Percentiles rank a stretch among this genome's conserved stretches.
These are phyloP conservation scores for Catalaphyllia jardinei DNA, from an alignment of 64 coral and sea anemone species.

Conservation along the genomic window DNA sequence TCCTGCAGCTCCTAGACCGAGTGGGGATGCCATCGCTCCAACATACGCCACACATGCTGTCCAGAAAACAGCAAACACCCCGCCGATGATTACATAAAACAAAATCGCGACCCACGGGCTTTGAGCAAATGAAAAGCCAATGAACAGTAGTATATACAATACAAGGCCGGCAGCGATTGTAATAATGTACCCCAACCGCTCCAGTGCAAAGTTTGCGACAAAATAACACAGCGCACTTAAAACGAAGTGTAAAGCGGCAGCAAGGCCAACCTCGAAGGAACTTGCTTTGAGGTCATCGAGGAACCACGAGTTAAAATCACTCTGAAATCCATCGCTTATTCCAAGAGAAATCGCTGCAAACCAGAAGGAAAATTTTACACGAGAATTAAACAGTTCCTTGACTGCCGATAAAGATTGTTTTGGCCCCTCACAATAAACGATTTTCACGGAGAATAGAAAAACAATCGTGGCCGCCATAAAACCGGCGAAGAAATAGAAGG, in stretches of 20 bases:
- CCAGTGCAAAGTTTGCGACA: constrained; percentile 20
- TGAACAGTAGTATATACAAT: constrained; percentile 4
- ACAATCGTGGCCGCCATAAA: background rate
- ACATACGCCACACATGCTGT: constrained; percentile 29
- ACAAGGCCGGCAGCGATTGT: constrained; percentile 6
- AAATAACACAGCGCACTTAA: background rate
- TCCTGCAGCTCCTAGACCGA: constrained; percentile 38
- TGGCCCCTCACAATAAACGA: constrained; percentile 7
- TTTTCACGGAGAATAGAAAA: background rate
- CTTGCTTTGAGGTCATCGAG: constrained; percentile 43
- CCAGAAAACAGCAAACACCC: constrained; percentile 28
- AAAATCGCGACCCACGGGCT: constrained; percentile 32
- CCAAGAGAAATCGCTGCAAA: constrained; percentile 14
- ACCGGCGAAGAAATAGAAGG: constrained; percentile 32
- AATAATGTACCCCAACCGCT: constrained; percentile 19
- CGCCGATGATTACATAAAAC: background rate
- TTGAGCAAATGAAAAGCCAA: constrained; percentile 19
- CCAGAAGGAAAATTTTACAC: constrained; percentile 46
- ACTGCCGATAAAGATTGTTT: background rate
- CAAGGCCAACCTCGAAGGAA: constrained; percentile 5
- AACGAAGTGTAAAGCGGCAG: constrained; percentile 18
- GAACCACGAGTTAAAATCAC: constrained; percentile 52
- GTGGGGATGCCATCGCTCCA: constrained; percentile 5
- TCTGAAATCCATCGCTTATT: constrained; percentile 54
- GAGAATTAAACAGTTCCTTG: constrained; percentile 9